phyloP scores from a whole-genome alignment of 2,888 invertebrate species.

The Colletes collaris region DNA sequence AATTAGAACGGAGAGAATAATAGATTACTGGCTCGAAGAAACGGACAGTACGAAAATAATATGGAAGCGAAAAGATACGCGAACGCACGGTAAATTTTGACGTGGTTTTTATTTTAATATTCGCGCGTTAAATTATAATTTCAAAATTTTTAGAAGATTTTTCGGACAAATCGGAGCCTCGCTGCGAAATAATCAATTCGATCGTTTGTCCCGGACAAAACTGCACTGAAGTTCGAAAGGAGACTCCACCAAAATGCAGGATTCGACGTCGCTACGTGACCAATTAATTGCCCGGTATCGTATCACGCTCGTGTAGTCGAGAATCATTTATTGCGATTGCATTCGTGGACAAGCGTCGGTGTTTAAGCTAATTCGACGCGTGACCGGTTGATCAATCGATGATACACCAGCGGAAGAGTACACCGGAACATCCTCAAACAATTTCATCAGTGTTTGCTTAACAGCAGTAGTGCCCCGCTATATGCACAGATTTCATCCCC shows the following conservation, averaged over 20 bases:
- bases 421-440: conserved; percentile 2
- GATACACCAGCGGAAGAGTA: conserved; percentile 8
- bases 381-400: conserved; percentile 35
- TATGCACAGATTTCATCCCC: too few species aligned
- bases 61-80: neutral
- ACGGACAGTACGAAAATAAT: neutral
- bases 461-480: too few species aligned
- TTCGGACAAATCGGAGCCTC: too few species aligned
- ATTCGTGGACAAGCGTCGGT: conserved; percentile 32
- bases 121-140: too few species aligned
- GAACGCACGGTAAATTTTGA: too few species aligned
- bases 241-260: conserved; percentile 37
- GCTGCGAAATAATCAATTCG: too few species aligned
- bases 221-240: conserved; percentile 23
- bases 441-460: conserved; percentile 5
- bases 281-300: conserved; percentile 35
- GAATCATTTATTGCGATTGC: conserved; percentile 42
- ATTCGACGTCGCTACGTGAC: conserved; percentile 36
- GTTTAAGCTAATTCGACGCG: conserved; percentile 43
- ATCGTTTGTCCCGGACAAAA: neutral
- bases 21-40: neutral
- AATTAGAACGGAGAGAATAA: neutral
- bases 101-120: too few species aligned
- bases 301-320: conserved; percentile 42
- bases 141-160: too few species aligned